Evolutionary conservation across 2,888 invertebrate genomes (phyloP).

Genomic region (Helicoverpa assulta): DNA sequence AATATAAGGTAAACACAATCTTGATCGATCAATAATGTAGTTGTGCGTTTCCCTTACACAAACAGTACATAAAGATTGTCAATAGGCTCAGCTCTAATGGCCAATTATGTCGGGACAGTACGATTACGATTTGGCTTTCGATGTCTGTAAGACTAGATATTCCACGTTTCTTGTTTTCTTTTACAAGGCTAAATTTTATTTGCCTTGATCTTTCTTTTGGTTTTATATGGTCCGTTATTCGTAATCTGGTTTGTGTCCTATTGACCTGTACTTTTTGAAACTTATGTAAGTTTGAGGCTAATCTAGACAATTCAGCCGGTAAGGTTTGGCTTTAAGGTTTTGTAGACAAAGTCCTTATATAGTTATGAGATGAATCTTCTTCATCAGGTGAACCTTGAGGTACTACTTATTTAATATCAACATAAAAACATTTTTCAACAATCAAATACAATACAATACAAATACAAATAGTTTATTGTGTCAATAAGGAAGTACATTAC

Average conservation of each 20-base stretch:
- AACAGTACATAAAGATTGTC: constrained; percentile 5
- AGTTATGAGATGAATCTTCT: no score
- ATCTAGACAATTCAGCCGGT: background rate
- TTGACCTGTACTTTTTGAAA: background rate
- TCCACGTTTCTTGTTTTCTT: background rate
- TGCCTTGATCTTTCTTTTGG: background rate
- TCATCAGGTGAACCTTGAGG: no score
- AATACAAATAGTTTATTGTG: no score
- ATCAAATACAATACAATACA: no score
- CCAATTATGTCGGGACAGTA: constrained; percentile 28
- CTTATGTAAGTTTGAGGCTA: background rate
- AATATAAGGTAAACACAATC: background rate
- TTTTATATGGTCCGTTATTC: background rate
- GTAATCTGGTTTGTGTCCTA: background rate
- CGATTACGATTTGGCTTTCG: constrained; percentile 16
- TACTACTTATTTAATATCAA: no score
- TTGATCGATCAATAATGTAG: constrained; percentile 13
- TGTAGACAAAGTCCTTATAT: no score
- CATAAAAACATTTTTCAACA: no score
- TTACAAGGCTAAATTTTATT: background rate
- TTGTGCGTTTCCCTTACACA: background rate
- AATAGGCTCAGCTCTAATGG: constrained; percentile 30
- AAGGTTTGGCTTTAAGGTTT: no score
- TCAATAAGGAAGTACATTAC: no score
- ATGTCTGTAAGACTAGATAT: background rate